A percentile compares a stretch with the other conserved stretches of the same genome.
These are phyloP conservation scores for Drosophila atroscutellata DNA, from an alignment of 2,888 invertebrate species.

Conservation along the genomic window DNA sequence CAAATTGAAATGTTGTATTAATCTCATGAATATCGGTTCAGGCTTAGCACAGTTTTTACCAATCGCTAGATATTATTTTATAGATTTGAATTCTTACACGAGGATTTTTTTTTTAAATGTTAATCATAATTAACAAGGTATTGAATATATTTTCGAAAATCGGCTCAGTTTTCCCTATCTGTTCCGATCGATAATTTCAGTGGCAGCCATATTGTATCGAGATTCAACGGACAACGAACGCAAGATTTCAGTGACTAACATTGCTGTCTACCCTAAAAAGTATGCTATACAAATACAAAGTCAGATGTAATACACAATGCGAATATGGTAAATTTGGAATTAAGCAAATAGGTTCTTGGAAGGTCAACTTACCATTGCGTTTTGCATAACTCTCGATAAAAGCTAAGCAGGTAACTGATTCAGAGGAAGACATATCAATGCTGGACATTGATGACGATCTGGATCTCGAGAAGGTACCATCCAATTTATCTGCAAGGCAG, in stretches of 20 bases:
- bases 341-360: neutral
- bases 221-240: neutral
- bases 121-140: neutral
- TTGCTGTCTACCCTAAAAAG: neutral
- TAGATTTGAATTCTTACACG: neutral
- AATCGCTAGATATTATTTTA: neutral
- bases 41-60: neutral
- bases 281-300: conserved; percentile 11
- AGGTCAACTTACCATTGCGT: conserved; percentile 91
- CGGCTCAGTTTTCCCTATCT: neutral
- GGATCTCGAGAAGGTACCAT: conserved; percentile 97
- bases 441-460: conserved; percentile 99
- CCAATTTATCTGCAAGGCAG: conserved; percentile 96
- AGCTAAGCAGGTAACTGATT: conserved; percentile 97
- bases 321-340: too few relatives aligned
- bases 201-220: too few relatives aligned
- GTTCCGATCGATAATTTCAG: too few relatives aligned
- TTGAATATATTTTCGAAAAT: neutral
- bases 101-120: neutral
- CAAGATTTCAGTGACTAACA: neutral
- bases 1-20: conserved; percentile 3
- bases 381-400: conserved; percentile 98
- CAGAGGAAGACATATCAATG: conserved; percentile 97
- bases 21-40: neutral
- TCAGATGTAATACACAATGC: neutral